Conservation (phyloP, 2,888 invertebrate genomes). For the Oithona nana region DNA sequence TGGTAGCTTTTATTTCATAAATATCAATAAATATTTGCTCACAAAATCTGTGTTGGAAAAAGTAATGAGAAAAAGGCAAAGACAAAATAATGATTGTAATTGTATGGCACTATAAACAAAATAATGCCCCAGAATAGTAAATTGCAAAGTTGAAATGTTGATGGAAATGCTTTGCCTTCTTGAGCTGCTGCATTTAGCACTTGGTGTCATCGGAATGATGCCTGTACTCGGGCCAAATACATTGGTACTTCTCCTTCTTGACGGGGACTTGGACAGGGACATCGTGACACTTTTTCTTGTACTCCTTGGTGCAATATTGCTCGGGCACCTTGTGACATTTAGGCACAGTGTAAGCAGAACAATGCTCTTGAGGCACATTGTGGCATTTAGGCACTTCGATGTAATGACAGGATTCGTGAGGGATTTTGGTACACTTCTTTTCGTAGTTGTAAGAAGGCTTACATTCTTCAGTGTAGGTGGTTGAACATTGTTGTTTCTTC, state of each 20-base stretch:
- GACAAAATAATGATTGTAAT: no score
- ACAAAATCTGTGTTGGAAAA: no score
- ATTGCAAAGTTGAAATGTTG: not conserved
- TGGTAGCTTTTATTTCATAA: no score
- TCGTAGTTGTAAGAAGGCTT: slow-evolving; percentile 13
- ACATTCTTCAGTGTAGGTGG: slow-evolving; percentile 5
- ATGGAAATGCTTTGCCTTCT: no score
- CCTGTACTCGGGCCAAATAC: slow-evolving; percentile 13
- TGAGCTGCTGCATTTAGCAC: not conserved
- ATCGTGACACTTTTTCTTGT: slow-evolving; percentile 9
- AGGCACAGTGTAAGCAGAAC: slow-evolving; percentile 5
- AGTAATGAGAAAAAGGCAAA: no score
- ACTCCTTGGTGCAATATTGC: slow-evolving; percentile 8
- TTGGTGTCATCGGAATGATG: slow-evolving; percentile 5
- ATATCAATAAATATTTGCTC: no score
- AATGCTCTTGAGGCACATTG: slow-evolving; percentile 12
- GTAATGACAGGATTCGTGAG: not conserved
- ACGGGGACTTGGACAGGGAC: slow-evolving; percentile 3
- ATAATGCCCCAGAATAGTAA: no score
- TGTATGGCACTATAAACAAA: no score
- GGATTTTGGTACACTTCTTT: slow-evolving; percentile 11
- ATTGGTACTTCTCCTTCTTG: slow-evolving; percentile 11
- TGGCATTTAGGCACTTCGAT: slow-evolving; percentile 12
- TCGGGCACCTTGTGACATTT: slow-evolving; percentile 8
- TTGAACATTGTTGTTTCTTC: slow-evolving; percentile 1